phyloP scores from a whole-genome alignment of 2,797 vertebrate species.

The Nothura maculosa region DNA sequence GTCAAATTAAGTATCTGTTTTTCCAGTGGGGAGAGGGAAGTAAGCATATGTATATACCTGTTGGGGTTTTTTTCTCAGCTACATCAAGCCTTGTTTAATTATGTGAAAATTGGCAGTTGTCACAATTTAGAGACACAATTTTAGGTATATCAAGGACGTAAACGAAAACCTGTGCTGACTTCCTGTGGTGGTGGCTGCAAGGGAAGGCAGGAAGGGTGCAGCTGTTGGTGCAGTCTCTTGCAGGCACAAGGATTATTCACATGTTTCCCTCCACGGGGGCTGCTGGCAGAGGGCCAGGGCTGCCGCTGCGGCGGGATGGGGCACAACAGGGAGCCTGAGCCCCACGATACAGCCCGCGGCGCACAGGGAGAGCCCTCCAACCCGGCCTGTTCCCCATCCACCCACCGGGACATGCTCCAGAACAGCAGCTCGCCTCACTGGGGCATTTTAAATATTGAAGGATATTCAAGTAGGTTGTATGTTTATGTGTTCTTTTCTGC shows the following conservation, averaged over 20 bases:
- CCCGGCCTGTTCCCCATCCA: too few species aligned
- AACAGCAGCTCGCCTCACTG: not conserved
- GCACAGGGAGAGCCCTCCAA: not conserved
- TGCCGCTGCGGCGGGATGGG: not conserved
- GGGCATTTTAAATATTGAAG: not conserved
- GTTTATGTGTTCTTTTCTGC: not conserved
- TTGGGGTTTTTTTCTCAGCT: constrained; percentile 1
- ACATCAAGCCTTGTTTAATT: not conserved
- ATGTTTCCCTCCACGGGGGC: not conserved
- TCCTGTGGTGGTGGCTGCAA: not conserved
- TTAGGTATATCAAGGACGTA: not conserved
- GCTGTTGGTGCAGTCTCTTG: not conserved
- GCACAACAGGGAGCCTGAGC: not conserved
- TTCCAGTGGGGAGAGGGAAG: rapidly evolving
- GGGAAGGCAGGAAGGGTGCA: not conserved
- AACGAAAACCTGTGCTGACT: not conserved
- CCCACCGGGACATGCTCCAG: not conserved
- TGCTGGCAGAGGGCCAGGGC: not conserved
- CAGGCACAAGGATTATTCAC: not conserved
- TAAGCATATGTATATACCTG: not conserved
- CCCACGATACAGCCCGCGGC: not conserved
- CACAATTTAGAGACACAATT: not conserved
- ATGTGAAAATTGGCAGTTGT: not conserved
- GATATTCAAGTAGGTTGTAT: not conserved
- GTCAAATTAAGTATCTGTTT: not conserved